A percentile compares a stretch with the other conserved stretches of the same genome.
Conservation (phyloP, 2,797 vertebrate species). For the Pteropus rufus region DNA sequence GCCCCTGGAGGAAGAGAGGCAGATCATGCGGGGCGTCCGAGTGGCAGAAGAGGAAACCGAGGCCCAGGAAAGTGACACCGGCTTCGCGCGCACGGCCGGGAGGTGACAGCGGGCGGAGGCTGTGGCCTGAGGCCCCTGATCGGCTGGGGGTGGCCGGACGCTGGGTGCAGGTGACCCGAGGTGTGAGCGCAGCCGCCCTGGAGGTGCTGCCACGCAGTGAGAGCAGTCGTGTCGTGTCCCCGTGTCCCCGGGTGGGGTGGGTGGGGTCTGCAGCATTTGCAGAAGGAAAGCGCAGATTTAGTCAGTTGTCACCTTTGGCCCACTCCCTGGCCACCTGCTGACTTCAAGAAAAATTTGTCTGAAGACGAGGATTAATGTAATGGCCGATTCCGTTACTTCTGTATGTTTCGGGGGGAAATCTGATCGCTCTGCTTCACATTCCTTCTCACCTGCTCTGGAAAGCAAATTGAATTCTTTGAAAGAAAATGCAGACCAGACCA, state of each 20-base stretch:
- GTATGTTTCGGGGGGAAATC: slow-evolving; percentile 76
- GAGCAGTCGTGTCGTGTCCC: not conserved
- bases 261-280: slow-evolving; percentile 64
- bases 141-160: too few relatives aligned
- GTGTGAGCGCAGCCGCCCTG: too few relatives aligned
- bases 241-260: not conserved
- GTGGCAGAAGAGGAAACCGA: not conserved
- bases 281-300: slow-evolving; percentile 72
- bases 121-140: too few relatives aligned
- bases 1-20: not conserved
- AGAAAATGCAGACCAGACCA: slow-evolving; percentile 77
- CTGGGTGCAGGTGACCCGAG: too few relatives aligned
- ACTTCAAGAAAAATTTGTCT: slow-evolving; percentile 77
- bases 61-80: not conserved
- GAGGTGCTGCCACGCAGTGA: too few relatives aligned
- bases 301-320: slow-evolving; percentile 78
- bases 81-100: too few relatives aligned
- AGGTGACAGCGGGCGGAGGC: too few relatives aligned
- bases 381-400: slow-evolving; percentile 77
- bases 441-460: slow-evolving; percentile 81
- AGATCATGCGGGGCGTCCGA: not conserved
- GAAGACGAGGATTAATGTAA: slow-evolving; percentile 83
- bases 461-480: slow-evolving; percentile 80
- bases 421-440: slow-evolving; percentile 78
- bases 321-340: slow-evolving; percentile 77